These are phyloP conservation scores for Syngnathoides biaculeatus DNA, from an alignment of 2,113 vertebrate species.

Conservation along the genomic window DNA sequence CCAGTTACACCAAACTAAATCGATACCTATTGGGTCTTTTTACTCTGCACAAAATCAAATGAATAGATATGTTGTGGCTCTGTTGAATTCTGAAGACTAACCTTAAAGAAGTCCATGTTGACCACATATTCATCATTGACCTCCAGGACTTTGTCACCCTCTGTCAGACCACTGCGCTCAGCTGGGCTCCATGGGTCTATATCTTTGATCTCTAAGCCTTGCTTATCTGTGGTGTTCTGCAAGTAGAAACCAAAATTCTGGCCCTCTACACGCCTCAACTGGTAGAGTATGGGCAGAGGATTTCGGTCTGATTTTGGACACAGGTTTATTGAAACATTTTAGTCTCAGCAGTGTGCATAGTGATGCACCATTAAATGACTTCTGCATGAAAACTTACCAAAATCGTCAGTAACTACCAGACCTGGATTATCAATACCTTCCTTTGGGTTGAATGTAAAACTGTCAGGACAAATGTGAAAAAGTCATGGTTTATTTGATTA, in stretches of 20 bases:
- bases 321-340: neutral
- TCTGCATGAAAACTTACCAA: slow-evolving; percentile 66
- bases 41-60: too few species aligned
- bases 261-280: slow-evolving; percentile 71
- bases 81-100: slow-evolving; percentile 48
- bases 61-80: neutral
- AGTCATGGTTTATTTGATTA: neutral
- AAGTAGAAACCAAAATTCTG: slow-evolving; percentile 84
- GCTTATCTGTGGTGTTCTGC: slow-evolving; percentile 43
- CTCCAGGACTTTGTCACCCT: slow-evolving; percentile 81
- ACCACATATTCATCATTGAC: slow-evolving; percentile 79
- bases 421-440: slow-evolving; percentile 93
- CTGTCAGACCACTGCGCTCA: slow-evolving; percentile 76
- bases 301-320: slow-evolving; percentile 40
- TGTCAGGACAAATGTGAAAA: slow-evolving; percentile 39
- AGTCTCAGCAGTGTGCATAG: neutral
- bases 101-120: slow-evolving; percentile 70
- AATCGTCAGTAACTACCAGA: slow-evolving; percentile 84
- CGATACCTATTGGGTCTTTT: neutral
- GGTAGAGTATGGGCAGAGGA: slow-evolving; percentile 70
- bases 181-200: slow-evolving; percentile 78
- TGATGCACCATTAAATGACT: too few species aligned
- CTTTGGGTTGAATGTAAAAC: slow-evolving; percentile 91
- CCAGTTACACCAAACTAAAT: neutral
- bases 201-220: slow-evolving; percentile 70